A percentile compares a stretch with the other conserved stretches of the same genome.
These are phyloP conservation scores for Natator depressus DNA, from an alignment of 2,113 vertebrate species.

Conservation along the genomic window DNA sequence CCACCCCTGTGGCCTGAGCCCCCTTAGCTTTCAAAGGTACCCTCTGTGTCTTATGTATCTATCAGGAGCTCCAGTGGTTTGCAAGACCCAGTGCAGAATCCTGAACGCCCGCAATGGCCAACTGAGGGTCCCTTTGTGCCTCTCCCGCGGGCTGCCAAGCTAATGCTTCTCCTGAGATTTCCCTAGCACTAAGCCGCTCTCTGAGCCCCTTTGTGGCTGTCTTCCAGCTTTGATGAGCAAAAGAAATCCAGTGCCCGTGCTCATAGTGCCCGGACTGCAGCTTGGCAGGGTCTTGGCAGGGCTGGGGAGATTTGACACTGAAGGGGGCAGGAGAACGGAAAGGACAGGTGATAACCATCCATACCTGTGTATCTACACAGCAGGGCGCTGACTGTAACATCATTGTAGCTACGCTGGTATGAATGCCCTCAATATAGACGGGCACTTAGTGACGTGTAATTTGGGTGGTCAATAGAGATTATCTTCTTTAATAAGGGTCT, in stretches of 20 bases:
- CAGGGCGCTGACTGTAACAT: background rate
- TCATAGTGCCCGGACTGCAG: background rate
- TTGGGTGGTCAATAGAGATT: background rate
- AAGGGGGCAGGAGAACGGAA: rapidly evolving
- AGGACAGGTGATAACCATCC: background rate
- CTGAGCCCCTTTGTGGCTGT: rapidly evolving
- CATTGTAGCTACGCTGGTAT: background rate
- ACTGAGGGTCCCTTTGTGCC: too few species aligned
- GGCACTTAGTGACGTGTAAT: background rate
- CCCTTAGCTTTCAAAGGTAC: background rate
- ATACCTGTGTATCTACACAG: too few species aligned
- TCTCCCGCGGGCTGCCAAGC: background rate
- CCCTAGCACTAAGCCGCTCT: rapidly evolving
- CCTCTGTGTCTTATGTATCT: background rate
- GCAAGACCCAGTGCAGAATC: background rate
- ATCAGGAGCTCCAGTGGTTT: background rate
- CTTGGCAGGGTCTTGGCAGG: rapidly evolving
- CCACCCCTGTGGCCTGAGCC: background rate
- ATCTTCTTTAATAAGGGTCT: background rate
- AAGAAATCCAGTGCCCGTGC: background rate
- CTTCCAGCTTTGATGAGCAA: background rate
- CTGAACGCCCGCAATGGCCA: background rate
- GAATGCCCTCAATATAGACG: background rate
- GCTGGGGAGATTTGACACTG: background rate
- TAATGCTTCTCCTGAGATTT: background rate